A percentile compares a stretch with the other conserved stretches of the same genome.
Evolutionary conservation across 2,888 invertebrate species (phyloP).

Genomic region (Chrysolina oricalcia): DNA sequence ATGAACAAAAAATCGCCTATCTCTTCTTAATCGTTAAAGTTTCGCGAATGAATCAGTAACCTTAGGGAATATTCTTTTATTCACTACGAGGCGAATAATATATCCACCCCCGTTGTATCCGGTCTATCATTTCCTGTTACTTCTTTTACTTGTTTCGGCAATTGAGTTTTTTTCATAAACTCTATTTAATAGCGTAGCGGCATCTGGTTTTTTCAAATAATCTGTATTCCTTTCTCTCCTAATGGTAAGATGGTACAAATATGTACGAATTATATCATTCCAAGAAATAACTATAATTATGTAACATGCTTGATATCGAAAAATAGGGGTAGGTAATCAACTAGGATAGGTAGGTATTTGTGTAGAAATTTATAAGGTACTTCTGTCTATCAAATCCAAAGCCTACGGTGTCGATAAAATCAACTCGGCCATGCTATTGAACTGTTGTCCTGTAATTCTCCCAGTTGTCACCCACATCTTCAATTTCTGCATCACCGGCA

Average conservation of each 20-base stretch:
- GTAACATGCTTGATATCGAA: no score
- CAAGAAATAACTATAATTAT: no score
- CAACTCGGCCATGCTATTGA: no score
- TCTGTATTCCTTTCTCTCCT: neutral
- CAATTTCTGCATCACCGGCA: no score
- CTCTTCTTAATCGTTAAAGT: neutral
- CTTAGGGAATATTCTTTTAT: neutral
- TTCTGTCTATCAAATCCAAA: no score
- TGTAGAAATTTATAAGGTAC: no score
- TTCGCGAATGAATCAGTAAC: neutral
- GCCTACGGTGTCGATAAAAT: no score
- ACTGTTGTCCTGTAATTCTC: no score
- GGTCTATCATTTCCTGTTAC: constrained; percentile 4
- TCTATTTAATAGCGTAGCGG: constrained; percentile 9
- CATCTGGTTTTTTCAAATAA: constrained; percentile 12
- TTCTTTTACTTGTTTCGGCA: constrained; percentile 12
- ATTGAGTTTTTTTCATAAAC: constrained; percentile 4
- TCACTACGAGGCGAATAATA: neutral
- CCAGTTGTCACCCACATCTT: no score
- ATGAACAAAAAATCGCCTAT: neutral
- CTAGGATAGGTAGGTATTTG: no score
- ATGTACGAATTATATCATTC: constrained; percentile 7
- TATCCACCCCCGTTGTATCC: neutral
- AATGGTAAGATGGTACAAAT: constrained; percentile 13
- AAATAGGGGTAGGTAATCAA: no score